Evolutionary conservation across 2,888 invertebrate genomes (phyloP).

Genomic region (Andrena bicolor): DNA sequence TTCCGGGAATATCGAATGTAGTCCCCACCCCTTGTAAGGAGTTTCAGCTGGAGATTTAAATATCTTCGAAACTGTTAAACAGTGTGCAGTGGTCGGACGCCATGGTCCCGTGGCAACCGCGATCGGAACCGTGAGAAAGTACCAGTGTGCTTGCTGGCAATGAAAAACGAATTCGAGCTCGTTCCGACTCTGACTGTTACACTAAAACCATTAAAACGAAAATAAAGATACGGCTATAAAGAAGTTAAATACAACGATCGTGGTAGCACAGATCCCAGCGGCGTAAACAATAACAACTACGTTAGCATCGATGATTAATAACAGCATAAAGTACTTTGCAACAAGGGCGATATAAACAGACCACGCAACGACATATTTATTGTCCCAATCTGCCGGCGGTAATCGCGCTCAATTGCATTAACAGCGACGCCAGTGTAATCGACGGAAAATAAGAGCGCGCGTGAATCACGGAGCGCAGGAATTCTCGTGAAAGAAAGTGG

Average conservation of each 20-base stretch:
- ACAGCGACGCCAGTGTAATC: slow-evolving; percentile 31
- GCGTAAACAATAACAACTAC: too few species aligned
- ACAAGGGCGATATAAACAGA: too few species aligned
- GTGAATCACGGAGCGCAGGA: slow-evolving; percentile 42
- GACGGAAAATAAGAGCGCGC: slow-evolving; percentile 39
- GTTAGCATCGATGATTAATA: too few species aligned
- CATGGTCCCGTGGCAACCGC: slow-evolving; percentile 35
- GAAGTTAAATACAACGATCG: too few species aligned
- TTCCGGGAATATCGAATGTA: slow-evolving; percentile 21
- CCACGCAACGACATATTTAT: too few species aligned
- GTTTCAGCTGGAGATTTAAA: slow-evolving; percentile 58
- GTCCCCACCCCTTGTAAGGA: slow-evolving; percentile 55
- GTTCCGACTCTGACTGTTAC: too few species aligned
- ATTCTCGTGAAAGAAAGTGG: slow-evolving; percentile 60
- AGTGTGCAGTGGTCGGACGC: slow-evolving; percentile 45
- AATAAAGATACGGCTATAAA: too few species aligned
- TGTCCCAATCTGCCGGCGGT: too few species aligned
- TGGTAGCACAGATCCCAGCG: too few species aligned
- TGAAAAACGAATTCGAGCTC: slow-evolving; percentile 5
- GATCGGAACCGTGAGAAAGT: slow-evolving; percentile 47
- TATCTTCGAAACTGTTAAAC: slow-evolving; percentile 64
- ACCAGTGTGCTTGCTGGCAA: slow-evolving; percentile 5
- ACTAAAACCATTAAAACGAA: too few species aligned
- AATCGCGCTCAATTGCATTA: background rate
- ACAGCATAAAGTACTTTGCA: too few species aligned